Percentiles rank a stretch among this genome's conserved stretches.
phyloP scores from a whole-genome alignment of 2,888 invertebrate genomes.

The Microplitis manilae region DNA sequence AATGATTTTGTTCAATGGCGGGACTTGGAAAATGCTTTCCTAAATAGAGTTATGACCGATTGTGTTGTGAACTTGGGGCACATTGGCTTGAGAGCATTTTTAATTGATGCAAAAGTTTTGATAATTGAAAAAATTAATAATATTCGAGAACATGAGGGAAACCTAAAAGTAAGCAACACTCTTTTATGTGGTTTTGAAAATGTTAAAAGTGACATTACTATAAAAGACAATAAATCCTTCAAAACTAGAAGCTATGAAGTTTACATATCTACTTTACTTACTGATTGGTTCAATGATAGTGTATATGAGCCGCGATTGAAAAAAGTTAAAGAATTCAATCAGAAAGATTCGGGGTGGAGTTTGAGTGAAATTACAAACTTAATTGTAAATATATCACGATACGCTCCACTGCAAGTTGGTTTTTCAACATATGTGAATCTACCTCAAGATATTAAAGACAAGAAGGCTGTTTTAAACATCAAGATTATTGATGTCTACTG shows the following conservation, averaged over 20 bases:
- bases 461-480: too few relatives aligned
- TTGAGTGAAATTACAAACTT: too few relatives aligned
- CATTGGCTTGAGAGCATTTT: neutral
- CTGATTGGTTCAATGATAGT: neutral
- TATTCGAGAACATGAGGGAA: conserved; percentile 2
- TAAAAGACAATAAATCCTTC: conserved; percentile 50
- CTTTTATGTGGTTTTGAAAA: conserved; percentile 30
- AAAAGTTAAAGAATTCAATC: too few relatives aligned
- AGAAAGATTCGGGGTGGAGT: too few relatives aligned
- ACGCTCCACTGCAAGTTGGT: too few relatives aligned
- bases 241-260: conserved; percentile 50
- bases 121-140: neutral
- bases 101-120: neutral
- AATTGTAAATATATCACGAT: too few relatives aligned
- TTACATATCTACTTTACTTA: neutral
- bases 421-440: too few relatives aligned
- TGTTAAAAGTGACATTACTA: conserved; percentile 21
- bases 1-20: neutral
- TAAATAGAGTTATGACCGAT: too few relatives aligned
- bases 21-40: neutral
- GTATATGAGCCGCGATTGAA: conserved; percentile 39
- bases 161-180: conserved; percentile 37
- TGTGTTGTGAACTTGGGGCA: too few relatives aligned
- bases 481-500: too few relatives aligned
- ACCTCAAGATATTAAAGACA: too few relatives aligned